Evolutionary conservation across 2,113 vertebrate species (phyloP), one percentile per base, ranked within the genome.

Genomic region (Rhinichthys klamathensis): DNA sequence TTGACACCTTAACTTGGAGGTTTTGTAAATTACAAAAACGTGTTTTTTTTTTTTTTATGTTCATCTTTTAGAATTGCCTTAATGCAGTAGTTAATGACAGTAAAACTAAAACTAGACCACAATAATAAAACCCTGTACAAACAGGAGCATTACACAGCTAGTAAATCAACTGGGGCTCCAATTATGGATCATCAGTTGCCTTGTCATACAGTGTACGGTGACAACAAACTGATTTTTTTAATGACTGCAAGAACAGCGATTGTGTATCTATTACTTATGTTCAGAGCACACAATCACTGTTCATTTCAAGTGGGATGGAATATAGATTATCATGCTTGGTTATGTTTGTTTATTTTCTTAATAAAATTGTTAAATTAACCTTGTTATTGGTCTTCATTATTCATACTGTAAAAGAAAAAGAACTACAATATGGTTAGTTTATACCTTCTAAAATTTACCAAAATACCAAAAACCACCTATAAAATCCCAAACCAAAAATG

Each of bases 11-110:
- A 56, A 56, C 30, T 44, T 70, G 67, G 35, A 30, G 23, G 2
- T 80, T 77, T 84, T 84, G 11, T 51, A 70, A 38, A 32, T 58
- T 12, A 18, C 46, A 12, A 23, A 54, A 54, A 3, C 13, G 2
- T 69, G 3, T 35, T 13, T 60, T 72, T 41, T 41, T 41, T 38
- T 41, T 84, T 3, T 67, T 84, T 84, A 82, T 9, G 82, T 73
- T 79, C 79, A 73, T 84, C 85, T 87, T 90, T 88, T 88, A 83
- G 85, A 89, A 81, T 89, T 93, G 93, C 93, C 93, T 94, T 94
- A 93, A 80, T 79, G 85, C 85, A 76, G 27, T 56, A 70, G 74
- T 54, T 69, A 51, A 27, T 69, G 2, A 69, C 44, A 23, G 11
- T 2, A 54, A 18, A 67, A 30, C 67, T 46, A 46, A 30, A 54